Percentiles rank a stretch among this genome's conserved stretches.
phyloP scores from a whole-genome alignment of 1,140 invertebrate species.

The Habropoda laboriosa region DNA sequence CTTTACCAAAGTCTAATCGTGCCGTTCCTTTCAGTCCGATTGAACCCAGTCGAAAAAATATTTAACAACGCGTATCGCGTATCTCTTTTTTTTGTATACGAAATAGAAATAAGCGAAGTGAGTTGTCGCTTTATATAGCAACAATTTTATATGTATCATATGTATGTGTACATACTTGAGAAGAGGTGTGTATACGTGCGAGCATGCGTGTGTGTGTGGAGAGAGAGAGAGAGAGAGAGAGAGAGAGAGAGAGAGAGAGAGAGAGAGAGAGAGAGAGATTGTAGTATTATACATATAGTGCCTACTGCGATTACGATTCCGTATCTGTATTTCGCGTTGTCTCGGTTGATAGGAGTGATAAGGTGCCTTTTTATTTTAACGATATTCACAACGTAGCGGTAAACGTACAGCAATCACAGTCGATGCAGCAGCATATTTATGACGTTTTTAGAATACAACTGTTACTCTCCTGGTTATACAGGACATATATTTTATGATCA shows the following conservation, averaged over 20 bases:
- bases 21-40: slow-evolving; percentile 49
- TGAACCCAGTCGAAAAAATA: slow-evolving; percentile 65
- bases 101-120: not conserved
- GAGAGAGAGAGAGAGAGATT: not conserved
- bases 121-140: not conserved
- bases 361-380: not conserved
- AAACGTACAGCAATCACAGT: slow-evolving; percentile 1
- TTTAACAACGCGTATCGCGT: slow-evolving; percentile 44
- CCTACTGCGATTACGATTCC: not conserved
- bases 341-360: not conserved
- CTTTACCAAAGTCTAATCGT: slow-evolving; percentile 69
- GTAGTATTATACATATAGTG: not conserved
- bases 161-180: not conserved
- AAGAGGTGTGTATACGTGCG: no score
- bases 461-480: slow-evolving; percentile 72
- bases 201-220: no score
- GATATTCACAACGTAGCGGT: not conserved
- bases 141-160: not conserved
- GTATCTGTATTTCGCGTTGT: not conserved
- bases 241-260: no score
- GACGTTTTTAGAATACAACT: slow-evolving; percentile 50
- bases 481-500: slow-evolving; percentile 70
- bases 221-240: no score
- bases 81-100: not conserved
- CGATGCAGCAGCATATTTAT: slow-evolving; percentile 65